phyloP scores from a whole-genome alignment of 1,140 invertebrate genomes.

The Portunus trituberculatus region DNA sequence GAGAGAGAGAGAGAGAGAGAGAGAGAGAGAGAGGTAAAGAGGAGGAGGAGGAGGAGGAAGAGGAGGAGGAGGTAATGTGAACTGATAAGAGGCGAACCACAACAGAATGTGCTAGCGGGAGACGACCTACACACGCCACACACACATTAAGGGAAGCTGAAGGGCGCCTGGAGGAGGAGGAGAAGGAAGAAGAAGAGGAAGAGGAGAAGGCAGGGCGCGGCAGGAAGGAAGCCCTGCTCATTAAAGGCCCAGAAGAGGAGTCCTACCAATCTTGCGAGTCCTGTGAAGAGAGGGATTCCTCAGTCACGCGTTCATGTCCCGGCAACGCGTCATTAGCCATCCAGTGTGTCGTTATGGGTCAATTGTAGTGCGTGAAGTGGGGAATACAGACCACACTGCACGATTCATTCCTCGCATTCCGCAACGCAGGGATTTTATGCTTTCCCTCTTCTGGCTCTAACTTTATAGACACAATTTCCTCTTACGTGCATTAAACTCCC shows the following conservation, averaged over 20 bases:
- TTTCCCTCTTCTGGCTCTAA: not conserved
- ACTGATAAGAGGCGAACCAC: slow-evolving; percentile 28
- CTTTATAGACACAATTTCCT: not conserved
- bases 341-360: not conserved
- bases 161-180: not conserved
- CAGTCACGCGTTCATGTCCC: not conserved
- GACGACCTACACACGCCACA: slow-evolving; percentile 12
- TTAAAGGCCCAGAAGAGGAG: not conserved
- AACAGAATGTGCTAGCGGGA: not conserved
- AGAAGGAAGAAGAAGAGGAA: not conserved
- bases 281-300: not conserved
- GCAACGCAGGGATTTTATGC: not conserved
- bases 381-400: not conserved
- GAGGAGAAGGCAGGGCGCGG: not conserved
- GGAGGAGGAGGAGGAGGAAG: not conserved
- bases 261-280: not conserved
- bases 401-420: not conserved
- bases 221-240: not conserved
- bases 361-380: not conserved
- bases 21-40: not conserved
- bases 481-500: slow-evolving; percentile 1
- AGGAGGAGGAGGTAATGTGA: slow-evolving; percentile 3
- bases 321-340: not conserved
- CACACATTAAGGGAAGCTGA: not conserved
- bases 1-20: not conserved